Conservation (phyloP, 2,888 invertebrate species). For the Melinaea menophilus region DNA sequence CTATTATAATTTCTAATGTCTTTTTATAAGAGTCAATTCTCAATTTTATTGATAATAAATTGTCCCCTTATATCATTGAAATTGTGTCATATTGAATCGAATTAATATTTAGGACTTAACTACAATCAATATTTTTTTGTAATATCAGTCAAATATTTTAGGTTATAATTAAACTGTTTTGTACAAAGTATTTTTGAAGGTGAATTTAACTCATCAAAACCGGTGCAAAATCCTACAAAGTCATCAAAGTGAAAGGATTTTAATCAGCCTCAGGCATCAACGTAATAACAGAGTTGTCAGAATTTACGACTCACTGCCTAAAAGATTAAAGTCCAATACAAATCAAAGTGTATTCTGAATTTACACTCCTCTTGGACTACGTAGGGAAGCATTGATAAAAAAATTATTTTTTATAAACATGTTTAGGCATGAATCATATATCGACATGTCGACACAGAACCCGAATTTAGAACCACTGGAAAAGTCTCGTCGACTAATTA, state of each 20-base stretch:
- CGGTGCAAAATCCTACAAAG: neutral
- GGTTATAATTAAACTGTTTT: neutral
- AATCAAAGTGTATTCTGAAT: neutral
- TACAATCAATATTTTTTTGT: too few relatives aligned
- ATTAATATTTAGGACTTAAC: too few relatives aligned
- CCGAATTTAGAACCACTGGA: too few relatives aligned
- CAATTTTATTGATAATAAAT: too few relatives aligned
- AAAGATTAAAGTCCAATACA: neutral
- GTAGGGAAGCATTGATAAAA: neutral
- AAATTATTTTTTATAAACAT: neutral
- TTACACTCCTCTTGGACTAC: neutral
- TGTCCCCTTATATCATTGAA: too few relatives aligned
- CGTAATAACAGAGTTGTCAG: neutral
- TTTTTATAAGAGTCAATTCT: too few relatives aligned
- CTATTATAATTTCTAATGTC: too few relatives aligned
- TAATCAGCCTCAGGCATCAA: neutral
- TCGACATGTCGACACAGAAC: too few relatives aligned
- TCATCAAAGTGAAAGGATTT: conserved; percentile 4
- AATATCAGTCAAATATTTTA: neutral
- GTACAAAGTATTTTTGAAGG: neutral
- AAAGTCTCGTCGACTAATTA: too few relatives aligned
- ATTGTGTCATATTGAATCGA: too few relatives aligned
- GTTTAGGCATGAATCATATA: too few relatives aligned
- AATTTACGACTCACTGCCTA: neutral
- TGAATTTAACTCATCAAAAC: conserved; percentile 1